A percentile compares a stretch with the other conserved stretches of the same genome.
phyloP scores from a whole-genome alignment of 2,888 invertebrate genomes.

The Pollenia angustigena region DNA sequence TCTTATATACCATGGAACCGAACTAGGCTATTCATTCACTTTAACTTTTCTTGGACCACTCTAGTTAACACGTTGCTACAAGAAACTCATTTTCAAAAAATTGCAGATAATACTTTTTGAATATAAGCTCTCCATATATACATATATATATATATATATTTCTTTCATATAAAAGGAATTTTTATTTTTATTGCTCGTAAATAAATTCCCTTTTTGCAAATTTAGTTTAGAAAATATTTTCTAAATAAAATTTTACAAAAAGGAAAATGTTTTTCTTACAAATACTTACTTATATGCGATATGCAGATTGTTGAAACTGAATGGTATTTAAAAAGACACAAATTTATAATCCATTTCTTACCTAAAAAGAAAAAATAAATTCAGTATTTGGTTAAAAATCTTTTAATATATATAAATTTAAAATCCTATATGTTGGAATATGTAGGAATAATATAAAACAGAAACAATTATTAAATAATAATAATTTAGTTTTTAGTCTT shows the following conservation, averaged over 20 bases:
- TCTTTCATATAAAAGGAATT: background rate
- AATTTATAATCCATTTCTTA: conserved; percentile 1
- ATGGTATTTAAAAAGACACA: background rate
- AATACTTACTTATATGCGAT: conserved; percentile 28
- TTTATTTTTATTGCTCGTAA: conserved; percentile 33
- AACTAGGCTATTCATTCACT: no score
- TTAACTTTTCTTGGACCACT: no score
- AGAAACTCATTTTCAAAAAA: no score
- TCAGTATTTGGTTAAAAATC: no score
- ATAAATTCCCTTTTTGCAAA: conserved; percentile 3
- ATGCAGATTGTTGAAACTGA: no score
- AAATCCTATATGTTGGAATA: no score
- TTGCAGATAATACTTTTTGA: no score
- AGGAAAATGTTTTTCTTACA: background rate
- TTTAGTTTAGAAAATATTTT: background rate
- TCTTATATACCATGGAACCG: no score
- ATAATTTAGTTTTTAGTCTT: background rate
- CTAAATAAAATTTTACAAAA: background rate
- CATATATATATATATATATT: background rate
- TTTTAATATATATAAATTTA: no score
- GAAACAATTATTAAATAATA: background rate
- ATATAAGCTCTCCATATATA: no score
- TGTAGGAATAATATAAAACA: background rate
- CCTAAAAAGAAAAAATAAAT: conserved; percentile 35
- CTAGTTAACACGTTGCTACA: no score